phyloP scores from a whole-genome alignment of 2,113 vertebrate species.

The Rhinogobius similis region DNA sequence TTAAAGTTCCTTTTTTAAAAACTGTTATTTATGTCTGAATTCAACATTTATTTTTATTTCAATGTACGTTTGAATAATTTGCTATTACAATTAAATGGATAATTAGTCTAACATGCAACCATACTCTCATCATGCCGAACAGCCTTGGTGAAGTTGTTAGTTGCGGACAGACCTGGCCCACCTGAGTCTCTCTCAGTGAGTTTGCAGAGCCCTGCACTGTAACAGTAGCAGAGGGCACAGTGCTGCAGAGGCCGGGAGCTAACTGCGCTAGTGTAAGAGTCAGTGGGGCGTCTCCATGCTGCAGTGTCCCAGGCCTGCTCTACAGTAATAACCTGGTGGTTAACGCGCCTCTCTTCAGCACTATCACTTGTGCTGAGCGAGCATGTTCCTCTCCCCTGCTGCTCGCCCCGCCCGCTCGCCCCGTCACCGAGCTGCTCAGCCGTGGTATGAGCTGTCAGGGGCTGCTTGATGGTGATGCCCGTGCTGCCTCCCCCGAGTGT shows the following conservation, averaged over 20 bases:
- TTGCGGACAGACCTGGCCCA: neutral
- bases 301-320: slow-evolving; percentile 72
- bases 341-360: slow-evolving; percentile 67
- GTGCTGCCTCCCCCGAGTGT: slow-evolving; percentile 59
- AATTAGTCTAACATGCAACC: neutral
- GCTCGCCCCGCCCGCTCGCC: slow-evolving; percentile 46
- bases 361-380: slow-evolving; percentile 74
- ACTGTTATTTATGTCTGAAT: no score
- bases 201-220: slow-evolving; percentile 35
- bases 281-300: slow-evolving; percentile 65
- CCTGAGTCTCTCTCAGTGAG: neutral
- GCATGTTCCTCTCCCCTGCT: slow-evolving; percentile 59
- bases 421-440: slow-evolving; percentile 74
- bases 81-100: no score
- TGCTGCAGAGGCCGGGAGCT: slow-evolving; percentile 64
- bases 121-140: neutral
- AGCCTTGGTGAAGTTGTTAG: neutral
- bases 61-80: no score
- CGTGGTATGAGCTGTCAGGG: slow-evolving; percentile 83
- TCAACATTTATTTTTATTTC: no score
- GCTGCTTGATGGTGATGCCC: slow-evolving; percentile 76
- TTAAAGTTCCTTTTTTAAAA: no score
- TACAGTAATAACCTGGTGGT: slow-evolving; percentile 74
- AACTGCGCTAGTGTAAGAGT: slow-evolving; percentile 65
- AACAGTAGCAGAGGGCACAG: slow-evolving; percentile 46